A percentile compares a stretch with the other conserved stretches of the same genome.
phyloP scores from a whole-genome alignment of 2,888 invertebrate genomes.

The Ischnura elegans region DNA sequence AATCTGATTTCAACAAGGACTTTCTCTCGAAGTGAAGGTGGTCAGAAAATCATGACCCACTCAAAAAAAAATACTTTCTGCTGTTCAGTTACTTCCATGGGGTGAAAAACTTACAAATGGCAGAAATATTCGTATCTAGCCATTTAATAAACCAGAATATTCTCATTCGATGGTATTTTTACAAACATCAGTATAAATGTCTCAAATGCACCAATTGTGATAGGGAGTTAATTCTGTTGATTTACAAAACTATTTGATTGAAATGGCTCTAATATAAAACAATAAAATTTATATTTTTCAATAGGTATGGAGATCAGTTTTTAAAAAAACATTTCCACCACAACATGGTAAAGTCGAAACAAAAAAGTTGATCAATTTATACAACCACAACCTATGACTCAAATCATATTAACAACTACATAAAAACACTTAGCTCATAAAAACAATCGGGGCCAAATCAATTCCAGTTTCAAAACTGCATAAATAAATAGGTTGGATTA shows the following conservation, averaged over 20 bases:
- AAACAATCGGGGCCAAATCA: slow-evolving; percentile 48
- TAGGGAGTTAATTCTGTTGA: slow-evolving; percentile 53
- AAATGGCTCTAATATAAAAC: slow-evolving; percentile 65
- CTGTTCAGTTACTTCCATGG: not conserved
- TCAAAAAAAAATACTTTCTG: not conserved
- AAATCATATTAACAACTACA: slow-evolving; percentile 28
- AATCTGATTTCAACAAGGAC: too few species aligned
- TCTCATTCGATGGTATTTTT: slow-evolving; percentile 64
- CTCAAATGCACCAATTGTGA: slow-evolving; percentile 65
- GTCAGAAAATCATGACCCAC: not conserved
- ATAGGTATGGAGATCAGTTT: slow-evolving; percentile 37
- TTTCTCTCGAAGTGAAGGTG: too few species aligned
- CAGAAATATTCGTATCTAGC: slow-evolving; percentile 47
- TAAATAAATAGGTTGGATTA: slow-evolving; percentile 56
- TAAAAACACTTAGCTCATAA: slow-evolving; percentile 46
- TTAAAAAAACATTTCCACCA: slow-evolving; percentile 53
- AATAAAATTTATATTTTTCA: slow-evolving; percentile 59
- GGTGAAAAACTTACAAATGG: not conserved
- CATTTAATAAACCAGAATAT: slow-evolving; percentile 67
- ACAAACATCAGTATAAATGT: slow-evolving; percentile 64
- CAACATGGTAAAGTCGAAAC: slow-evolving; percentile 41
- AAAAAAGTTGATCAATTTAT: slow-evolving; percentile 55
- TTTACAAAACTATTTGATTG: slow-evolving; percentile 58
- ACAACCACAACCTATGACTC: slow-evolving; percentile 54
- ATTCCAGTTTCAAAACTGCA: slow-evolving; percentile 32